Base-by-base conservation (phyloP, 2,888 invertebrate genomes). In the Lomographa bimaculata region DNA sequence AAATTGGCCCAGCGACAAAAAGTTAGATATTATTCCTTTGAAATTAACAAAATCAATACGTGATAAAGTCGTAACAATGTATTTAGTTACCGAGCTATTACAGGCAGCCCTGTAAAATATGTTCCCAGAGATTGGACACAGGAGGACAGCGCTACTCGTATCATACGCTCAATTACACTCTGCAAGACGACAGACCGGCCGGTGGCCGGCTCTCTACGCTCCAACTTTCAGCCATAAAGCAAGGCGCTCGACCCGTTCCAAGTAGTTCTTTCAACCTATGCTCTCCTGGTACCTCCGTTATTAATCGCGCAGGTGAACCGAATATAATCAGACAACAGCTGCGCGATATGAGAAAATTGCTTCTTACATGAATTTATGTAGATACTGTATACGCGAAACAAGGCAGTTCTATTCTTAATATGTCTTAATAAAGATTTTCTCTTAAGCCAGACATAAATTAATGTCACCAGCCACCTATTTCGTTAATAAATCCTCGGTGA, bases 161-260 rank as follows among this genome's bases (percentile, higher is more conserved):
- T 82, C 75, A 79, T 66, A 81, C 80, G 80, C 75, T 79, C 82
- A 82, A 82, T 83, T 85, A 79, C 80, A 73, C 75, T 57, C 60
- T 59, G 57, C 50, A 59, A 64, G 57, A 70, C 61, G 53, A 47
- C 50, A 50, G 50, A 52, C 29, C 27, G 27, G 43, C 46, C 18
- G 38, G 44, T 35, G 25, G 34, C 46, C 39, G 25, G 36, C 46
- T 51, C 37, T 40, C 53, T 45, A 48, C 25, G 41, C 29, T 43
- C 51, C 51, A 53, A 53, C 52, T 46, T 33, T 39, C 36, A 43
- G 36, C 45, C 50, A 52, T 51, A 54, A 52, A 45, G 45, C 42
- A 55, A 54, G 39, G 6, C 7, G n/a, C 9, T 7, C 17, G 7
- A 9, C 41, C 50, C 56, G 54, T 55, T 54, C 36, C 38, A n/a